Evolutionary conservation across 1,140 invertebrate genomes (phyloP).

Genomic region (Cephus cinctus): DNA sequence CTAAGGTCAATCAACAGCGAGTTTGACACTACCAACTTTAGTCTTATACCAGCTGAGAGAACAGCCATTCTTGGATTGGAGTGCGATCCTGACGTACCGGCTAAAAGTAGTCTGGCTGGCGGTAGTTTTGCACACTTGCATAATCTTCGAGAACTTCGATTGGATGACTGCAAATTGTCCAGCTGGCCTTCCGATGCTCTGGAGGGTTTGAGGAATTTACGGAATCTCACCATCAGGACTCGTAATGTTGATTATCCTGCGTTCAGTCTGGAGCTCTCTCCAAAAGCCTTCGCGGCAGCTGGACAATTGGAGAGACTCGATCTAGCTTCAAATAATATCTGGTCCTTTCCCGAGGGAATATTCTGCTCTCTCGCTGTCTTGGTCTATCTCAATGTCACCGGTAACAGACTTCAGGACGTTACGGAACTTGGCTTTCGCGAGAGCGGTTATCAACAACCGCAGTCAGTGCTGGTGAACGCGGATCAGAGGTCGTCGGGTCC

Average conservation of each 20-base stretch:
- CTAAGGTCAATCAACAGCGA: constrained; percentile 80
- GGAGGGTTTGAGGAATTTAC: constrained; percentile 70
- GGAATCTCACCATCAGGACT: constrained; percentile 79
- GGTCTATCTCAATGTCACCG: constrained; percentile 75
- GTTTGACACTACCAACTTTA: constrained; percentile 84
- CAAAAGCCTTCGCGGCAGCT: constrained; percentile 69
- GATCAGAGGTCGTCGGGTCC: constrained; percentile 33
- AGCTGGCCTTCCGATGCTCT: constrained; percentile 72
- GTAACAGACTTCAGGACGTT: constrained; percentile 81
- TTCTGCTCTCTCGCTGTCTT: constrained; percentile 81
- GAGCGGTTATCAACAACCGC: constrained; percentile 46
- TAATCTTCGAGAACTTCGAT: constrained; percentile 72
- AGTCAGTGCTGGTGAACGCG: constrained; percentile 48
- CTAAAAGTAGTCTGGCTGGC: constrained; percentile 71
- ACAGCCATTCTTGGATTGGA: constrained; percentile 73
- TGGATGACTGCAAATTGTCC: constrained; percentile 80
- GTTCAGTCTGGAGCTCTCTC: constrained; percentile 74
- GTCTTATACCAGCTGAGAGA: constrained; percentile 77
- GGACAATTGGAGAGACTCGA: constrained; percentile 79
- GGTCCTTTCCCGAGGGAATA: constrained; percentile 79
- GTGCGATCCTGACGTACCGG: constrained; percentile 73
- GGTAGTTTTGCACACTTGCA: constrained; percentile 75
- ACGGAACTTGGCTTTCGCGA: constrained; percentile 77
- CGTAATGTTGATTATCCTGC: constrained; percentile 76
- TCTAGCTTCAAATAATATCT: constrained; percentile 85